Base-by-base conservation (phyloP, 2,797 vertebrate species). In the Danionella dracula region DNA sequence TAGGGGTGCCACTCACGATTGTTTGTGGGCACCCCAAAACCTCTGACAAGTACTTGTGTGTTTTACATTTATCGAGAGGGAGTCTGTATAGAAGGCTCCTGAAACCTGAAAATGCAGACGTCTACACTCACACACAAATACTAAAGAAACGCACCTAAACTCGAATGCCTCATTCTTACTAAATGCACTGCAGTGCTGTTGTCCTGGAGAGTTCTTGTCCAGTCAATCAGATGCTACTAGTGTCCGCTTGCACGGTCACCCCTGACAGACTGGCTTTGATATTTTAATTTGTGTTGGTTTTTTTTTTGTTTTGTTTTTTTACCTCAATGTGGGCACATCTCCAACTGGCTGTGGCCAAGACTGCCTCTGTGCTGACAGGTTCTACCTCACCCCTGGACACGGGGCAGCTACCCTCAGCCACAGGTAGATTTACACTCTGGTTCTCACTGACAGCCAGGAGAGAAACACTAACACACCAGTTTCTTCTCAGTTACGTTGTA, bases 301-400 rank as follows among this genome's bases (percentile, higher is more conserved):
- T 66, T 67, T 42, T 70, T 62, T 13, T 65, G 44, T 15, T 16
- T 62, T 61, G 70, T 66, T 61, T 44, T 74, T 88, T 90, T 91
- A 90, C 89, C 90, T 90, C 89, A 89, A 81, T 79, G 80, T 81
- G 85, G 87, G 87, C 82, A 85, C 83, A 85, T 82, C 84, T 86
- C 83, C 56, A 81, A 84, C 85, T 73, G 83, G 84, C 85, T 86
- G 84, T 82, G 82, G 85, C 79, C 75, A 60, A 72, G 65, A 81
- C 85, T 85, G 86, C 84, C 84, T 84, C 84, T 81, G 85, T 85
- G 83, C 83, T 85, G 83, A 88, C 84, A 85, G 89, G 84, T 86
- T 86, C 90, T 90, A 91, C 90, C 90, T 91, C 90, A 90, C 88
- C 83, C 90, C 84, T 89, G 86, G 83, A 88, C 86, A 87, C 83